Evolutionary conservation across 2,888 invertebrate species (phyloP).

Genomic region (Zonitis immaculata): DNA sequence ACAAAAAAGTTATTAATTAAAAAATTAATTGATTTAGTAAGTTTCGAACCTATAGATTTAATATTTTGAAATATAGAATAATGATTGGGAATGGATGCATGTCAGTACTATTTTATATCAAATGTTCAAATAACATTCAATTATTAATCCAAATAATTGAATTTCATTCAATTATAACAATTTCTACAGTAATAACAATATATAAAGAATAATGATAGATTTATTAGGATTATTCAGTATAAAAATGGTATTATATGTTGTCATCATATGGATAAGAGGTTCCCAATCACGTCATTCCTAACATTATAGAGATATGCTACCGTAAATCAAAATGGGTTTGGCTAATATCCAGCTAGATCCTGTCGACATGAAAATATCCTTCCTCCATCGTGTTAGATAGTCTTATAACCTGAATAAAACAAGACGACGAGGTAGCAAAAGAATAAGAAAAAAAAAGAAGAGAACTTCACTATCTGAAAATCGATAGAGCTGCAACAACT

Average conservation of each 20-base stretch:
- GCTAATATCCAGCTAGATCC: not conserved
- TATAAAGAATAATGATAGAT: not conserved
- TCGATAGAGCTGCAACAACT: not conserved
- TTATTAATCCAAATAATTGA: not conserved
- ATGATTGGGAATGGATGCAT: not conserved
- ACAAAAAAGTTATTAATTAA: not conserved
- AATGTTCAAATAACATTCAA: not conserved
- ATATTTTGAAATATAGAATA: not conserved
- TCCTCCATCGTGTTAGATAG: not conserved
- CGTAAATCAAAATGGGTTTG: not conserved
- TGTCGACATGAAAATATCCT: conserved; percentile 1
- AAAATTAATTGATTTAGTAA: not conserved
- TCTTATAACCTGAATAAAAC: not conserved
- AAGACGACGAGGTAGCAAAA: not conserved
- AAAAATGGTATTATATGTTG: not conserved
- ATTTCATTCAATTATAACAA: not conserved
- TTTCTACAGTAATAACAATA: not conserved
- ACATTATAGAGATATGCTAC: not conserved
- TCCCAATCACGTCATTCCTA: not conserved
- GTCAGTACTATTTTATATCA: not conserved
- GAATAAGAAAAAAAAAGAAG: not conserved
- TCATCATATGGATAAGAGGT: not conserved
- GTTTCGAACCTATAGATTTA: not conserved
- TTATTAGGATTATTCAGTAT: not conserved
- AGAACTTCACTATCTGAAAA: not conserved